Evolutionary conservation across 2,113 vertebrate species (phyloP).

Genomic region (Isurus oxyrinchus): DNA sequence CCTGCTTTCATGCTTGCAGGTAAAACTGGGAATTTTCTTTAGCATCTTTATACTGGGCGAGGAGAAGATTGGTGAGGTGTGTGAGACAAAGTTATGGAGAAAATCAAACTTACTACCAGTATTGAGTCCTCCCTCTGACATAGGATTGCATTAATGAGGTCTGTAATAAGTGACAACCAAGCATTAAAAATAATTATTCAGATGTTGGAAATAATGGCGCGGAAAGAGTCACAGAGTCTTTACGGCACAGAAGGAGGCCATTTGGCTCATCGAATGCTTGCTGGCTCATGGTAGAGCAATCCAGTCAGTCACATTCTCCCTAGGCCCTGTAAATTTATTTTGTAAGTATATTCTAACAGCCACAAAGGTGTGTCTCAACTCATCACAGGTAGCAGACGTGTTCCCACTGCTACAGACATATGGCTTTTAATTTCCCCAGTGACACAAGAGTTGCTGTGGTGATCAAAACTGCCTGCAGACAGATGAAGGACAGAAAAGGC

Average conservation of each 20-base stretch:
- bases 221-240: too few relatives aligned
- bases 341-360: background rate
- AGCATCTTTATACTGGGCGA: too few relatives aligned
- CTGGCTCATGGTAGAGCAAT: too few relatives aligned
- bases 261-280: too few relatives aligned
- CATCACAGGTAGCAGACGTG: background rate
- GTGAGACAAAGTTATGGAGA: background rate
- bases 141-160: background rate
- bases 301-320: too few relatives aligned
- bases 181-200: background rate
- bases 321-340: too few relatives aligned
- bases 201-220: background rate
- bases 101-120: background rate
- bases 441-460: background rate
- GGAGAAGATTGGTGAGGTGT: background rate
- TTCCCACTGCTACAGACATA: background rate
- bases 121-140: background rate
- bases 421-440: background rate
- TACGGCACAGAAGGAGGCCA: too few relatives aligned
- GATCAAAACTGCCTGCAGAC: background rate
- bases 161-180: background rate
- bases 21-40: too few relatives aligned
- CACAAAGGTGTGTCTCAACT: background rate
- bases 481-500: background rate
- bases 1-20: too few relatives aligned